A percentile compares a stretch with the other conserved stretches of the same genome.
These are phyloP conservation scores for Machimus atricapillus DNA, from an alignment of 2,888 invertebrate genomes.

Conservation along the genomic window DNA sequence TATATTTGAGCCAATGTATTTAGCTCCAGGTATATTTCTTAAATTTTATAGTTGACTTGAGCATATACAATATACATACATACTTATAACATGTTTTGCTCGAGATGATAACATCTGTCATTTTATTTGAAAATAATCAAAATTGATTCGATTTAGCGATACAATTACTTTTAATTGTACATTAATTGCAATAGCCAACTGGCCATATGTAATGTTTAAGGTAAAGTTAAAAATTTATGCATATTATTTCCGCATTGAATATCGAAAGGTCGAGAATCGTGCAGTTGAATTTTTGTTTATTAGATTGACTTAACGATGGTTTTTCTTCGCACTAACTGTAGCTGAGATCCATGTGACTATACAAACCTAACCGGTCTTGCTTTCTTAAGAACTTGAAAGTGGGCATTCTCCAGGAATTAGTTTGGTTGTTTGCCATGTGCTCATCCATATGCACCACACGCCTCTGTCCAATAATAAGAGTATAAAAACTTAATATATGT, in stretches of 20 bases:
- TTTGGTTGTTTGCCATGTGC: background rate
- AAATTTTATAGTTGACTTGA: too few species aligned
- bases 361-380: background rate
- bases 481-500: background rate
- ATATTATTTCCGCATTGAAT: background rate
- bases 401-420: background rate
- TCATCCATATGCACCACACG: background rate
- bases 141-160: too few species aligned
- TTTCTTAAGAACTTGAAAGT: constrained; percentile 2
- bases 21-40: too few species aligned
- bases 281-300: background rate
- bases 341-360: background rate
- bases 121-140: too few species aligned
- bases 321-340: background rate
- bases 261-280: background rate
- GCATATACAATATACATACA: too few species aligned
- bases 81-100: too few species aligned
- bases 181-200: too few species aligned
- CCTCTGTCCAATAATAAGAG: background rate
- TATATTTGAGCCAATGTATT: too few species aligned
- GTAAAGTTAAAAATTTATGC: background rate
- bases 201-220: background rate
- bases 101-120: too few species aligned
- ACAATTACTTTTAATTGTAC: too few species aligned
- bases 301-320: background rate